These are phyloP conservation scores for Tethya wilhelma DNA, from an alignment of 37 sponge, comb jelly and placozoan species.

Conservation along the genomic window DNA sequence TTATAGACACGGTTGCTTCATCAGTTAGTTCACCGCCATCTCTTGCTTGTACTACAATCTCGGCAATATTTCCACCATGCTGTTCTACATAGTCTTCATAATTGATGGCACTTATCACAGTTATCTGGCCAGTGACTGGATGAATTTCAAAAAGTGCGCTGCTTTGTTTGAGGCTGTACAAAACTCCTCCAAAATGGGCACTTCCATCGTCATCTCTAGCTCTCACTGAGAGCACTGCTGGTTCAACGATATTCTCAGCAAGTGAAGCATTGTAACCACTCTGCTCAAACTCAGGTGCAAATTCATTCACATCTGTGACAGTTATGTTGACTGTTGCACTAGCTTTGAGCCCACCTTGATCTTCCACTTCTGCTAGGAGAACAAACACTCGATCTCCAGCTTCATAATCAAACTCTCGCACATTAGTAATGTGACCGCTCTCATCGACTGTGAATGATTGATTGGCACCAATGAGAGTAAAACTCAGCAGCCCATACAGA, in stretches of 20 bases:
- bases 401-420: conserved; percentile 63
- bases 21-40: conserved; percentile 45
- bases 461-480: conserved; percentile 23
- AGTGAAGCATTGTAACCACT: conserved; percentile 29
- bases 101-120: conserved; percentile 26
- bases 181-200: conserved; percentile 5
- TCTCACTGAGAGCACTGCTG: not conserved
- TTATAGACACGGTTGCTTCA: not conserved
- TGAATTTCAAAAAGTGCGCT: conserved; percentile 18
- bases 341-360: conserved; percentile 35
- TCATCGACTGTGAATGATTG: conserved; percentile 20
- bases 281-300: conserved; percentile 30
- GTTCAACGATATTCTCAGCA: conserved; percentile 39
- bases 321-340: conserved; percentile 28
- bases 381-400: not conserved
- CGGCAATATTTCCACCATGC: no score
- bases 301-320: conserved; percentile 55
- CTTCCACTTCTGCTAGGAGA: conserved; percentile 53
- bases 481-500: conserved; percentile 25
- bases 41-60: conserved; percentile 6
- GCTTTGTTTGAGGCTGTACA: not conserved
- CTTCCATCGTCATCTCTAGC: conserved; percentile 35
- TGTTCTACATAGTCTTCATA: conserved; percentile 27
- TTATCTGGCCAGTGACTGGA: conserved; percentile 39
- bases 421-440: conserved; percentile 27